These are phyloP conservation scores for Andrena camellia DNA, from an alignment of 2,888 invertebrate genomes.

Conservation along the genomic window DNA sequence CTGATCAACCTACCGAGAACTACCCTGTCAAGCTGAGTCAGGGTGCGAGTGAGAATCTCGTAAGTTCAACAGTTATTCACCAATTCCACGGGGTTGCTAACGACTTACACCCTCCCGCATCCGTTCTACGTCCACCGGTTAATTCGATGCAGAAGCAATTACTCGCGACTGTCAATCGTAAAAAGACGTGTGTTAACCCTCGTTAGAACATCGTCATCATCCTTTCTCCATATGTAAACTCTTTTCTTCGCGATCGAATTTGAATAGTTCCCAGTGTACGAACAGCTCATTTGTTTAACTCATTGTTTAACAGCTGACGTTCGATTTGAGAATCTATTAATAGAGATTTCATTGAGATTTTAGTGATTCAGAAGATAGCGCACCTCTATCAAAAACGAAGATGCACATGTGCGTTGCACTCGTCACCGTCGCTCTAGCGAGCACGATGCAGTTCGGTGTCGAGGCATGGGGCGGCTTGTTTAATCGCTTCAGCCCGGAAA, in stretches of 20 bases:
- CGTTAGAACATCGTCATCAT: neutral
- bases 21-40: conserved; percentile 26
- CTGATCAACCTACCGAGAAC: conserved; percentile 28
- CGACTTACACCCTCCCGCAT: neutral
- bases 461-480: conserved; percentile 93
- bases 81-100: neutral
- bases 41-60: conserved; percentile 23
- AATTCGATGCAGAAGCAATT: too few relatives aligned
- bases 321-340: neutral
- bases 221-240: too few relatives aligned
- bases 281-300: too few relatives aligned
- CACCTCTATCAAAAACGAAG: conserved; percentile 62
- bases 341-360: conserved; percentile 20
- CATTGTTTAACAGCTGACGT: neutral
- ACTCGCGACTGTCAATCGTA: neutral
- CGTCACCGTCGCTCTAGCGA: conserved; percentile 72
- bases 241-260: too few relatives aligned
- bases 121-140: neutral
- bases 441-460: conserved; percentile 75
- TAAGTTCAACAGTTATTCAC: conserved; percentile 44
- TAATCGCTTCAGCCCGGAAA: conserved; percentile 95
- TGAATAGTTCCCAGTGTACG: too few relatives aligned
- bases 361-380: conserved; percentile 42
- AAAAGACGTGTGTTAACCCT: neutral
- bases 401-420: conserved; percentile 67